Evolutionary conservation across 92 coral and sea anemone species (phyloP).

Genomic region (Palythoa heliodiscus): DNA sequence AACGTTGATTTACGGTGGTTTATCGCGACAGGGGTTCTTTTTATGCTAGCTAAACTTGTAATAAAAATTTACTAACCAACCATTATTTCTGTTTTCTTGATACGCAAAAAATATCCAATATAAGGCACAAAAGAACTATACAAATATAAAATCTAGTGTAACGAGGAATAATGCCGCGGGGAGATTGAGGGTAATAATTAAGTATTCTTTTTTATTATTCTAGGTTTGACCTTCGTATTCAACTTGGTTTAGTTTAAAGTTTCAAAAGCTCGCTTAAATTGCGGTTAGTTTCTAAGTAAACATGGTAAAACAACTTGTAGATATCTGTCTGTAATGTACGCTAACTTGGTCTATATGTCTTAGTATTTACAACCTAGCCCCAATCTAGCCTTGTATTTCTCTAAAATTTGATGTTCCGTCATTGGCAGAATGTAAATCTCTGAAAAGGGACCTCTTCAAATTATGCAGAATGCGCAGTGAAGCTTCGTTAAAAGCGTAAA

Average conservation of each 20-base stretch:
- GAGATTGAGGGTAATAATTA: conserved; percentile 10
- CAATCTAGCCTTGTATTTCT: conserved; percentile 17
- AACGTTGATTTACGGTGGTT: background rate
- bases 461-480: conserved; percentile 21
- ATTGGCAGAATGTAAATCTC: conserved; percentile 39
- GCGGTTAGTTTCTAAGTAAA: conserved; percentile 3
- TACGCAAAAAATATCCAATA: background rate
- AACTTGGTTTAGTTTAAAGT: background rate
- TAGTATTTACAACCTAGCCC: background rate
- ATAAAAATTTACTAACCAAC: background rate
- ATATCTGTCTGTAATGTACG: background rate
- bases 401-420: conserved; percentile 42
- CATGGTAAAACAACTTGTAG: background rate
- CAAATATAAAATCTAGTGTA: background rate
- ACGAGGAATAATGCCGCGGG: conserved; percentile 6
- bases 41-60: background rate
- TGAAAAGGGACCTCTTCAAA: conserved; percentile 25
- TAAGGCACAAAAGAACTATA: background rate
- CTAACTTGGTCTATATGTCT: background rate
- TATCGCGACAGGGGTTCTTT: conserved; percentile 16
- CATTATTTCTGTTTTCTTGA: background rate
- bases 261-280: conserved; percentile 6
- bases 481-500: background rate
- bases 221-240: conserved; percentile 16
- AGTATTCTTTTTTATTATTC: conserved; percentile 21